Base-by-base conservation (phyloP, 2,888 invertebrate genomes). In the Gymnosoma rotundatum region DNA sequence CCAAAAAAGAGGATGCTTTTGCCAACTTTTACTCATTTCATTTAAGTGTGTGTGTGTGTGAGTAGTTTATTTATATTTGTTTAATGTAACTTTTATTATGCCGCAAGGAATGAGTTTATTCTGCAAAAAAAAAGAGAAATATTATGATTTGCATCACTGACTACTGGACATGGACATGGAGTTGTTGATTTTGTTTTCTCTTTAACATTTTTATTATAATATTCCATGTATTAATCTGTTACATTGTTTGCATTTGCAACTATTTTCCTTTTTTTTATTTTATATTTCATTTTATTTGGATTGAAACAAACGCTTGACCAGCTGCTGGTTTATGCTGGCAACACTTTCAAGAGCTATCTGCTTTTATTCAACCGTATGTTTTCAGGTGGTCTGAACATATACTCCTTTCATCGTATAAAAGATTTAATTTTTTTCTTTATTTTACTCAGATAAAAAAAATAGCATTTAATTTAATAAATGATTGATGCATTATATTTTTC, bases 231-330 rank as follows among this genome's bases (percentile, higher is more conserved):
- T 84, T 84, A 81, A 84, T 84, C 81, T 78, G 72, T 78, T 67
- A 67, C 67, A 73, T 81, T 81, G 72, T 78, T 74, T 73, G 78
- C 60, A 81, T 78, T 72, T 73, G 38, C 45, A 64, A 60, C 48
- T 81, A 38, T 64, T 36, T 8, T 36, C 56, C 52, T 38, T 45
- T 81, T 60, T 74, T 61, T 83, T 72, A 69, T 80, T 84, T 83
- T 61, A 78, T 72, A 73, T 83, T 84, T 78, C 66, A 73, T 76
- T 74, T 73, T 78, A 66, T 75, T 75, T 83, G 86, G 83, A 73
- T 83, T 84, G 75, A 86, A 86, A 83, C 86, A 86, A 83, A 85
- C 82, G 85, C 86, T 86, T 86, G 87, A 84, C 86, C 87, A 87
- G 86, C 86, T 86, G 87, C 80, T 61, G 80, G 64, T 80, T 67